Conservation (phyloP, 2,888 invertebrate species). For the Phania funesta region DNA sequence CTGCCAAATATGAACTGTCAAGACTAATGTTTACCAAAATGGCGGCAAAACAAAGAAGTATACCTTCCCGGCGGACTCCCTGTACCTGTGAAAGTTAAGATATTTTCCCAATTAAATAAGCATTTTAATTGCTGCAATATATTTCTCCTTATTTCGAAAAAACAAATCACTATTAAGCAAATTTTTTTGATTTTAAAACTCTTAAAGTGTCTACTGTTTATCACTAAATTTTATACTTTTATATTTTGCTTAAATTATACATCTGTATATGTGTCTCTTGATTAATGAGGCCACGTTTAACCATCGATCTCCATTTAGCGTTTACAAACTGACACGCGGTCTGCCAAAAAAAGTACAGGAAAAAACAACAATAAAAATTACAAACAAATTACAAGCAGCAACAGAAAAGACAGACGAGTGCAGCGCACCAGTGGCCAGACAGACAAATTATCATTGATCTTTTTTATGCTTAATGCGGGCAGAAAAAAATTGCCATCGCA, state of each 20-base stretch:
- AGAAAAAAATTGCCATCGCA: slow-evolving; percentile 51
- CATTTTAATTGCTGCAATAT: no score
- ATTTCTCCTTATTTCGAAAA: no score
- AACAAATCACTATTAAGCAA: no score
- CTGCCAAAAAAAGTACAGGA: slow-evolving; percentile 50
- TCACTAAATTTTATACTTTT: background rate
- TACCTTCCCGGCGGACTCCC: no score
- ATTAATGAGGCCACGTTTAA: slow-evolving; percentile 78
- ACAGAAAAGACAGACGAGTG: slow-evolving; percentile 39
- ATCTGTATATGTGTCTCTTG: slow-evolving; percentile 74
- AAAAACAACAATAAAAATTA: slow-evolving; percentile 54
- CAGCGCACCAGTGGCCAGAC: background rate
- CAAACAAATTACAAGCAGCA: slow-evolving; percentile 60
- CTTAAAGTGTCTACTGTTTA: slow-evolving; percentile 1
- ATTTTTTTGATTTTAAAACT: background rate
- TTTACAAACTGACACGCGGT: slow-evolving; percentile 69
- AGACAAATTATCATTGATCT: slow-evolving; percentile 29
- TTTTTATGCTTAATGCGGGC: slow-evolving; percentile 23
- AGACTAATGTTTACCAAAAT: no score
- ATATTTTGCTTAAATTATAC: background rate
- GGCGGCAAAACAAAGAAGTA: no score
- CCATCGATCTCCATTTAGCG: slow-evolving; percentile 79
- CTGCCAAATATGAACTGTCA: no score
- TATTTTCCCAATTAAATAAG: no score
- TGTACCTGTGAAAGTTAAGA: no score